phyloP scores from a whole-genome alignment of 2,797 vertebrate species.

The Labeo calbasu region DNA sequence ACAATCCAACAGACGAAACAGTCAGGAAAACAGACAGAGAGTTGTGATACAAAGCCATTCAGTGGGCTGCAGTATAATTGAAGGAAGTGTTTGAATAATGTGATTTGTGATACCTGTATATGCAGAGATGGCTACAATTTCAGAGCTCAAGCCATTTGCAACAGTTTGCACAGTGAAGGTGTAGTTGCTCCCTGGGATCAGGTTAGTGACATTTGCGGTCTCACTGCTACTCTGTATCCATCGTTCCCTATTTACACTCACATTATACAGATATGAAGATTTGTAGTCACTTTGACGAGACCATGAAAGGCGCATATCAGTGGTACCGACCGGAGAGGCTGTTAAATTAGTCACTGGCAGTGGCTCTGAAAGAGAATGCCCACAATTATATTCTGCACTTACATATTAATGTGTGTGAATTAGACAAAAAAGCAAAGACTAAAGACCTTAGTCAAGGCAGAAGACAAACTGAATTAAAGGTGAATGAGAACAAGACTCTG shows the following conservation, averaged over 20 bases:
- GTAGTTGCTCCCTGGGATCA: conserved; percentile 65
- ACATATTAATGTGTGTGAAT: neutral
- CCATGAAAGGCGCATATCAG: conserved; percentile 66
- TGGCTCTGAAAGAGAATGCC: conserved; percentile 65
- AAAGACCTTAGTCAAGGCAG: neutral
- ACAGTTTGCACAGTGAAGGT: conserved; percentile 63
- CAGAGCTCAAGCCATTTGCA: conserved; percentile 56
- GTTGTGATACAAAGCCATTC: neutral
- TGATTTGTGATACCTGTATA: conserved; percentile 66
- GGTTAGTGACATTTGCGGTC: conserved; percentile 34
- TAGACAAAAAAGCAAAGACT: neutral
- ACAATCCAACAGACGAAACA: neutral
- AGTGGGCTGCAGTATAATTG: neutral
- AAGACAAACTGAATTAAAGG: neutral
- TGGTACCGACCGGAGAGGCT: conserved; percentile 46
- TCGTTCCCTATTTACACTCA: conserved; percentile 26
- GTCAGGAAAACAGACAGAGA: neutral
- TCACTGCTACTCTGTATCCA: neutral
- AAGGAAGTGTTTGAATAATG: neutral
- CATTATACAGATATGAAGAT: conserved; percentile 61
- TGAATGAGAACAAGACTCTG: neutral
- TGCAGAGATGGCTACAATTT: fast-evolving
- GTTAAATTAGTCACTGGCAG: conserved; percentile 62
- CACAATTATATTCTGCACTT: neutral
- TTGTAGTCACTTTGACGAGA: conserved; percentile 55